A percentile compares a stretch with the other conserved stretches of the same genome.
phyloP scores from a whole-genome alignment of 35 echinoderm and acorn worm genomes.

The Chiridota heheva region DNA sequence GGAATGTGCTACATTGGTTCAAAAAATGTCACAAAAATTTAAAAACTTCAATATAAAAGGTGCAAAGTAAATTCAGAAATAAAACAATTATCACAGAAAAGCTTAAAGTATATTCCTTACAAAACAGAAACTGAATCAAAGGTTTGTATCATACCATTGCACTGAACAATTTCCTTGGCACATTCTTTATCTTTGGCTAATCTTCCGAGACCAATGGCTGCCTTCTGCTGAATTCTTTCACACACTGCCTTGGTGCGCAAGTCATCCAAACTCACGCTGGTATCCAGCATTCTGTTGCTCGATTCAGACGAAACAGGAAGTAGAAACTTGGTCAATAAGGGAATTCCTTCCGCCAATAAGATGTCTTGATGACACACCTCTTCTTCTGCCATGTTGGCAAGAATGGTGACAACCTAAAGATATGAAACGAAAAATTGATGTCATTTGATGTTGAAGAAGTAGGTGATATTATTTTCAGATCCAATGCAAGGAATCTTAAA shows the following conservation, averaged over 20 bases:
- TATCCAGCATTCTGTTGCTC: constrained; percentile 30
- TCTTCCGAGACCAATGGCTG: constrained; percentile 51
- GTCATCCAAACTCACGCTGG: background rate
- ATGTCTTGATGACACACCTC: constrained; percentile 21
- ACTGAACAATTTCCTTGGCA: constrained; percentile 14
- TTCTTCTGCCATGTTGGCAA: constrained; percentile 49
- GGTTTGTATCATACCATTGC: constrained; percentile 20
- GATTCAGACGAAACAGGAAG: too few species aligned
- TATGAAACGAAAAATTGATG: background rate
- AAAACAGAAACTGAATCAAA: background rate
- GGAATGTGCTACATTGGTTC: background rate
- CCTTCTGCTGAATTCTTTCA: constrained; percentile 53
- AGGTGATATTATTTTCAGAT: background rate
- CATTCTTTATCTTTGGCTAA: constrained; percentile 23
- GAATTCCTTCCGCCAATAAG: constrained; percentile 9
- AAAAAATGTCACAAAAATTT: background rate
- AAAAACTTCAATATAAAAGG: background rate
- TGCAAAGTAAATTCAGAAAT: background rate
- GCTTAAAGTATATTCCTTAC: background rate
- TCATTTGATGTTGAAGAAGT: background rate
- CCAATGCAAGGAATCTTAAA: too few species aligned
- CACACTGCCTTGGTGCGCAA: background rate
- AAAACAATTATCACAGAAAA: background rate
- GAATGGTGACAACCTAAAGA: constrained; percentile 45
- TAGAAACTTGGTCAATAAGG: constrained; percentile 3